Evolutionary conservation across 2,888 invertebrate species (phyloP).

Genomic region (Kuschelorhynchus macadamiae): DNA sequence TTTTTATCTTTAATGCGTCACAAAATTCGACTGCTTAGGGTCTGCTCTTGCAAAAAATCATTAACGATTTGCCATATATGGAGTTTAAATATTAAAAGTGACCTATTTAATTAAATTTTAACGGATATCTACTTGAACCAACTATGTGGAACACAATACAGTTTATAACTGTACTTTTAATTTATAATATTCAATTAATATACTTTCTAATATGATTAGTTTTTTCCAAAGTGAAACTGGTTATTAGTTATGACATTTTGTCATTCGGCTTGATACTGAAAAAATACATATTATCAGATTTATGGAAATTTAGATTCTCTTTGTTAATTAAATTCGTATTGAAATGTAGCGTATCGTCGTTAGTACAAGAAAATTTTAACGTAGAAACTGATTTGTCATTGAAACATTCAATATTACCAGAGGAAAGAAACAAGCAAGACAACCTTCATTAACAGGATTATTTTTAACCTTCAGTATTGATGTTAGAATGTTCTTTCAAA

Average conservation of each 20-base stretch:
- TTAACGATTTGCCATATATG: background rate
- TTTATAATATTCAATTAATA: constrained; percentile 15
- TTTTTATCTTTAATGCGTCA: constrained; percentile 40
- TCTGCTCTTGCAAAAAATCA: constrained; percentile 17
- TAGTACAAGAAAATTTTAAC: too few species aligned
- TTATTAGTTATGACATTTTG: constrained; percentile 7
- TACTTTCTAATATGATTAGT: constrained; percentile 40
- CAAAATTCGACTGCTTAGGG: constrained; percentile 13
- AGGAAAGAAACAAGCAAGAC: too few species aligned
- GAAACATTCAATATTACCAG: too few species aligned
- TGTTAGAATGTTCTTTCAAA: too few species aligned
- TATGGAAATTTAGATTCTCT: too few species aligned
- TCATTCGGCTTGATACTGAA: too few species aligned
- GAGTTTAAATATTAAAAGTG: background rate
- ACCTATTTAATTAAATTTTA: too few species aligned
- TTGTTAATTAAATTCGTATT: background rate
- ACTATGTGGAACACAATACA: constrained; percentile 11
- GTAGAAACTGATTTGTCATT: too few species aligned
- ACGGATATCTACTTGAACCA: background rate
- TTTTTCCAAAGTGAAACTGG: constrained; percentile 3
- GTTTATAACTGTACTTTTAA: constrained; percentile 24
- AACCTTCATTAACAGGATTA: too few species aligned
- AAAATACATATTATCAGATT: too few species aligned
- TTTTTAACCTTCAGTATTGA: too few species aligned
- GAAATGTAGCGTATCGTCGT: too few species aligned